A percentile compares a stretch with the other conserved stretches of the same genome.
Evolutionary conservation across 2,797 vertebrate genomes (phyloP).

Genomic region (Petrocephalus schoutedeni): DNA sequence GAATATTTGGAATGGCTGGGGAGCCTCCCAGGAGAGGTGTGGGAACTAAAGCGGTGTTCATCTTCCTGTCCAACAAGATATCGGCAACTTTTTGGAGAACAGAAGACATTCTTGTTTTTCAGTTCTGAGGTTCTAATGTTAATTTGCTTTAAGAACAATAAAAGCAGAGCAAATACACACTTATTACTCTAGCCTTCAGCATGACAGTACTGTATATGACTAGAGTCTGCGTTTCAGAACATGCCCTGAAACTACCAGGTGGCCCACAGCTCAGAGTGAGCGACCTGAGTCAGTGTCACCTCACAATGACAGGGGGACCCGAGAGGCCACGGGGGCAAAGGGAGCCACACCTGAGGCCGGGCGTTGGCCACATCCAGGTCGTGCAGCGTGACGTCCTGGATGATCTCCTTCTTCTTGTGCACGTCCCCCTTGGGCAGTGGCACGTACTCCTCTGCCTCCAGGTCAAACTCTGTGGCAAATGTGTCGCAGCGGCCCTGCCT

Average conservation of each 20-base stretch:
- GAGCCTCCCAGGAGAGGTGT: background rate
- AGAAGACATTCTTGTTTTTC: background rate
- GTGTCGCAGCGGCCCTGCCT: slow-evolving; percentile 97
- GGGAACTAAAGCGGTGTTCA: background rate
- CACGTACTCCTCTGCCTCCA: slow-evolving; percentile 98
- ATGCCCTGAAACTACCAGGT: background rate
- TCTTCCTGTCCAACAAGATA: background rate
- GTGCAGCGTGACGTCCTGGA: slow-evolving; percentile 96
- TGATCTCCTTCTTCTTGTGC: slow-evolving; percentile 99
- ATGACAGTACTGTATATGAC: background rate
- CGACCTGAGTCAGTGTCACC: background rate
- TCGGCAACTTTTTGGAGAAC: background rate
- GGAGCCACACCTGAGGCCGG: slow-evolving; percentile 80
- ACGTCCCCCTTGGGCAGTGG: slow-evolving; percentile 96
- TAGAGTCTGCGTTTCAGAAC: background rate
- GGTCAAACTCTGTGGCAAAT: slow-evolving; percentile 97
- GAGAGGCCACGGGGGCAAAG: background rate
- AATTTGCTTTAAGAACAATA: background rate
- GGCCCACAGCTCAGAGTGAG: background rate
- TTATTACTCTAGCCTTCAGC: background rate
- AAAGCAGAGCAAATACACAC: background rate
- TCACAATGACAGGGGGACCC: background rate
- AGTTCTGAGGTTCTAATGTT: background rate
- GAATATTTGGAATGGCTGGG: background rate
- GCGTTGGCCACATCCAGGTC: slow-evolving; percentile 95